Base-by-base conservation (phyloP, 2,797 vertebrate genomes). In the Neoniphon sammara region DNA sequence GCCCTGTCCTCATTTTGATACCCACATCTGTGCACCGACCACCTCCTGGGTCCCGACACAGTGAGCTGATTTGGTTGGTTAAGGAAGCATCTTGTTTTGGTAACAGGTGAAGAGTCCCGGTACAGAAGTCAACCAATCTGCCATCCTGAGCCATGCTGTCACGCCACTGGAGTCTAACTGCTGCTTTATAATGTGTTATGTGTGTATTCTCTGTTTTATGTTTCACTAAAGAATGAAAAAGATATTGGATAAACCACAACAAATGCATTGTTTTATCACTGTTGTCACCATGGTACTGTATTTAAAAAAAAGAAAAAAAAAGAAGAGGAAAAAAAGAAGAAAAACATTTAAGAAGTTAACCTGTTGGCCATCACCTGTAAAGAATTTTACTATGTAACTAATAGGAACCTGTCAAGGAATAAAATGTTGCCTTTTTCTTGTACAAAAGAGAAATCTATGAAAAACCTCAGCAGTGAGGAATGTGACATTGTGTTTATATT, bases 361-460 rank as follows among this genome's bases (percentile, higher is more conserved):
- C 93, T 94, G 94, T 95, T 94, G 87, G 94, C 94, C 93, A 94
- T 96, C 95, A 94, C 94, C 92, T 97, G 95, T 97, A 97, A 95
- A 99, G 93, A 95, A 87, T 93, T 94, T 96, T 91, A 95, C 87
- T 87, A 93, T 97, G 94, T 97, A 96, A 97, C 95, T 96, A 96
- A 96, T 95, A 96, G 88, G 94, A 97, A 95, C 94, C 94, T 95
- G 94, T 96, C 93, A 80, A 90, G 80, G 93, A 94, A 89, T 87
- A 96, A 97, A 96, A 94, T 95, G 96, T 97, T 98, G 97, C 97
- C 97, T 98, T 98, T 95, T 98, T 95, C 96, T 96, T 99, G 97
- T 98, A 98, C 94, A 98, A 98, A 97, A 98, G 96, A 99, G 95
- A 97, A 96, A 96, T 98, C 96, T 98, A 98, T 97, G 95, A 96